Base-by-base conservation (phyloP, 2,888 invertebrate species). In the Scaptomyza reducta region DNA sequence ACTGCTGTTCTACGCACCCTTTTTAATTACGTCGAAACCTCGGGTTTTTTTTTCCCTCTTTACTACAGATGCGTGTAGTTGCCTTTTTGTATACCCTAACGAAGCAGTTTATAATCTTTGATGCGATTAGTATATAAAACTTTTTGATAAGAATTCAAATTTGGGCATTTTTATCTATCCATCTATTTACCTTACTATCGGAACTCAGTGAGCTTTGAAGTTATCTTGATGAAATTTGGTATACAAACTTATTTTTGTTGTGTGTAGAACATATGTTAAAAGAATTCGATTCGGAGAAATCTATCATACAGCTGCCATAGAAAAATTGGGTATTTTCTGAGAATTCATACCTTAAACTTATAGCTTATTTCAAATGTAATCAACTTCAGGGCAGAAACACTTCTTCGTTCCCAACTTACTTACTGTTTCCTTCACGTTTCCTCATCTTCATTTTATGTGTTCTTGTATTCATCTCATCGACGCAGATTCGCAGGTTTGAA, bases 21-120 rank as follows among this genome's bases (percentile, higher is more conserved):
- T 86, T 80, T 87, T 68, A 87, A 87, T 82, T 82, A n/a, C 84
- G 57, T 62, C 53, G 75, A 75, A 70, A 65, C 62, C 44, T 69
- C 58, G 55, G 47, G 54, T 81, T 22, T 42, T 22, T 6, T 18
- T 2, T 11, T 18, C 14, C 0, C 18, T 41, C 13, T 35, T 29
- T 47, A 9, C 13, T 57, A 69, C 66, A 41, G 14, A 9, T 45
- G 47, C 47, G 44, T 27, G 51, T 49, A 40, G 49, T 66, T 66
- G 25, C 50, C 50, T 51, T 25, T 25, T 44, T n/a, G 53, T 33
- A 49, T 33, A 22, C 49, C n/a, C 49, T 49, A 6, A 11, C 2
- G 2, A 16, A 13, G 0, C 5, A 22, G 29, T 0, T 27, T 45
- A 14, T 2, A 14, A 14, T 27, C 27, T 6, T 6, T 27, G 27